Conservation (phyloP, 2,888 invertebrate species). For the Agrilus mali region DNA sequence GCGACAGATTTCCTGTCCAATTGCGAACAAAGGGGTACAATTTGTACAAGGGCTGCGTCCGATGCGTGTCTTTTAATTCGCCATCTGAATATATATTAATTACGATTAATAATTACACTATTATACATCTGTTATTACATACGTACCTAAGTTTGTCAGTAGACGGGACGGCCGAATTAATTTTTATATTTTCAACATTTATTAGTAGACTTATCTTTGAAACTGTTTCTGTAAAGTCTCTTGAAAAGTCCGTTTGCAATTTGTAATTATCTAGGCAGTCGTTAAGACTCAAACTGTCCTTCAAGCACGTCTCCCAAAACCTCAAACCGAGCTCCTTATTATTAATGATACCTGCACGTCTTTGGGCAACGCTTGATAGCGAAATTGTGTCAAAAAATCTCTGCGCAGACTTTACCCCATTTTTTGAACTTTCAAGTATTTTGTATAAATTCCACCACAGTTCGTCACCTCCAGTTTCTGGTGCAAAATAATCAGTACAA, state of each 20-base stretch:
- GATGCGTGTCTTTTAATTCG: conserved; percentile 29
- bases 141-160: too few relatives aligned
- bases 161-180: too few relatives aligned
- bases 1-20: conserved; percentile 44
- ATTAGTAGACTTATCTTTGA: not conserved
- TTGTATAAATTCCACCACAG: too few relatives aligned
- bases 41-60: conserved; percentile 37
- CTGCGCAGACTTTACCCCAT: too few relatives aligned
- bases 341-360: not conserved
- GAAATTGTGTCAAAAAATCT: too few relatives aligned
- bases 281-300: not conserved
- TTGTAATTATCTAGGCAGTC: not conserved
- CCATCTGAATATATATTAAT: conserved; percentile 29
- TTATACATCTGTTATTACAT: too few relatives aligned
- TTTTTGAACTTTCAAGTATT: too few relatives aligned
- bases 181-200: conserved; percentile 2
- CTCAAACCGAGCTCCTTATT: not conserved
- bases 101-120: too few relatives aligned
- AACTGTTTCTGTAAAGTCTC: not conserved
- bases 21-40: conserved; percentile 35
- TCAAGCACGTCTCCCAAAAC: not conserved
- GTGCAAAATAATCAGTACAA: too few relatives aligned
- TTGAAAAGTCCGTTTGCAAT: not conserved
- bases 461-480: too few relatives aligned
- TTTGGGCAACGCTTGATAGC: not conserved